These are phyloP conservation scores for Coecobrya sp. DNA, from an alignment of 2,888 invertebrate species.

Conservation along the genomic window DNA sequence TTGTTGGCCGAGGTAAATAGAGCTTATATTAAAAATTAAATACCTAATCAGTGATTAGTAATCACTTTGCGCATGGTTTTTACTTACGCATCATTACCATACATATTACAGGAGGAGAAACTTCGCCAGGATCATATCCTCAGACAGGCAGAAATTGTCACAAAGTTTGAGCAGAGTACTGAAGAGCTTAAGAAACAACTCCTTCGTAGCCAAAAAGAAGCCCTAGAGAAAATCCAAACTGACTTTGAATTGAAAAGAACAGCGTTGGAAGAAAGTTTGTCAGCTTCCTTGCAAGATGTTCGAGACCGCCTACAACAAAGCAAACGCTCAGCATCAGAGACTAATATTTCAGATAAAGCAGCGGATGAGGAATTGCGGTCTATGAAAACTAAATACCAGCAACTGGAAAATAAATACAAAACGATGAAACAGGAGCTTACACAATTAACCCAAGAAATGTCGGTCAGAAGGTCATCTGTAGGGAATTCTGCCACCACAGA, in stretches of 20 bases:
- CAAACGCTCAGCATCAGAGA: slow-evolving; percentile 33
- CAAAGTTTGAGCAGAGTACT: slow-evolving; percentile 79
- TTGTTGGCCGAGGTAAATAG: slow-evolving; percentile 81
- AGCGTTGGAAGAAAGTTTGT: slow-evolving; percentile 51
- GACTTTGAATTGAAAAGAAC: slow-evolving; percentile 75
- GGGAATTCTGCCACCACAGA: background rate
- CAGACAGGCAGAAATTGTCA: slow-evolving; percentile 68
- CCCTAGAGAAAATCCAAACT: slow-evolving; percentile 61
- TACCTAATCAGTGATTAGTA: background rate
- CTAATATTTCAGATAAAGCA: slow-evolving; percentile 38
- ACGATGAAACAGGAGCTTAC: slow-evolving; percentile 94
- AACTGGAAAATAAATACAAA: slow-evolving; percentile 94
- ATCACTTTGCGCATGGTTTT: too few species aligned
- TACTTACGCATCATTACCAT: too few species aligned
- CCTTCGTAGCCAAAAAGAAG: slow-evolving; percentile 71
- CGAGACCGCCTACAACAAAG: slow-evolving; percentile 35
- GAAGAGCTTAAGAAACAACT: slow-evolving; percentile 72
- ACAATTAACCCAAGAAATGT: slow-evolving; percentile 83
- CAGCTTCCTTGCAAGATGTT: slow-evolving; percentile 55
- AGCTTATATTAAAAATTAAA: background rate
- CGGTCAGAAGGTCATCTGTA: slow-evolving; percentile 27
- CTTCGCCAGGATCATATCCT: slow-evolving; percentile 78
- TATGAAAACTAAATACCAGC: slow-evolving; percentile 93
- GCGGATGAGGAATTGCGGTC: slow-evolving; percentile 75
- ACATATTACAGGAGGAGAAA: slow-evolving; percentile 75